Evolutionary conservation across 2,113 vertebrate species (phyloP).

Genomic region (Picathartes gymnocephalus): DNA sequence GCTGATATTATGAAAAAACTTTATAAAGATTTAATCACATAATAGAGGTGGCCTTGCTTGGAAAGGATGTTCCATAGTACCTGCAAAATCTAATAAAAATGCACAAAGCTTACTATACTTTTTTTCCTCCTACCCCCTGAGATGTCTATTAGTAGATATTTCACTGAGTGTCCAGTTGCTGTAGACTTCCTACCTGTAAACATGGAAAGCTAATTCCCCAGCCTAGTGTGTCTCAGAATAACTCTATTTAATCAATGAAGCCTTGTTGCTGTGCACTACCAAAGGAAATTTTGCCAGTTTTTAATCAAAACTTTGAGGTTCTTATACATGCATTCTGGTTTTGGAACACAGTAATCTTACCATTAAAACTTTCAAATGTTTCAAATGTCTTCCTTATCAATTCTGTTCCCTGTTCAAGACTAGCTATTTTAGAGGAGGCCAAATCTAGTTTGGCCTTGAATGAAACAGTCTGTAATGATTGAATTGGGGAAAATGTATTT

Average conservation of each 20-base stretch:
- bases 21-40: neutral
- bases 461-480: neutral
- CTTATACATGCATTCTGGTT: neutral
- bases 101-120: neutral
- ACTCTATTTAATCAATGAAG: neutral
- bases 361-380: neutral
- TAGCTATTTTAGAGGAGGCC: neutral
- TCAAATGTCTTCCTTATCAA: neutral
- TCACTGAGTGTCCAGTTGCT: neutral
- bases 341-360: neutral
- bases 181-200: neutral
- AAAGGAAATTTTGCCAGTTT: neutral
- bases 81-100: neutral
- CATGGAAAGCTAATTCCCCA: neutral
- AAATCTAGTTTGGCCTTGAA: conserved; percentile 6
- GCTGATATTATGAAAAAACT: neutral
- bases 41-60: neutral
- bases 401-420: neutral
- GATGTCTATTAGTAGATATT: neutral
- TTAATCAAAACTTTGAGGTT: neutral
- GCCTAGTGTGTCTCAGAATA: neutral
- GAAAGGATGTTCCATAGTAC: neutral
- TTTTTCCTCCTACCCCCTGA: neutral
- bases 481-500: neutral
- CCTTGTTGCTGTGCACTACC: neutral